Conservation (phyloP, 1,140 invertebrate genomes). For the Caenorhabditis tropicalis region DNA sequence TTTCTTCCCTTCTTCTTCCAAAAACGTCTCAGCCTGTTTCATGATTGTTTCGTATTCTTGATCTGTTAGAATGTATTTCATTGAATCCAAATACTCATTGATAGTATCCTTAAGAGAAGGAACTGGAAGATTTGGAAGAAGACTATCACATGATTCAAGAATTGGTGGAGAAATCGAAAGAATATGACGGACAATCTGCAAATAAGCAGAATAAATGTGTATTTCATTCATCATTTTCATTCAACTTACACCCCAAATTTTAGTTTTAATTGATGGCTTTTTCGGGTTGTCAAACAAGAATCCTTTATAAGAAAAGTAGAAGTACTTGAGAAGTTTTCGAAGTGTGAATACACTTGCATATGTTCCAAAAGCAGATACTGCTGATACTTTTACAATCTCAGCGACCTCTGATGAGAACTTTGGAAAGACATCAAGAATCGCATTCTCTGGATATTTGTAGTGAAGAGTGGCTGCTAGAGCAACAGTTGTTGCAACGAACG, state of each 20-base stretch:
- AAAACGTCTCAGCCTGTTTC: conserved; percentile 56
- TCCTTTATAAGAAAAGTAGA: conserved; percentile 67
- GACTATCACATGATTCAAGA: conserved; percentile 62
- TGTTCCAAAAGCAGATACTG: conserved; percentile 54
- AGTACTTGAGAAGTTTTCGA: conserved; percentile 59
- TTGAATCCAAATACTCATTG: conserved; percentile 43
- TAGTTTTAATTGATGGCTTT: conserved; percentile 63
- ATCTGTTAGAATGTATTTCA: conserved; percentile 49
- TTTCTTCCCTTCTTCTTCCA: conserved; percentile 61
- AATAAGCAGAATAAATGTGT: too few relatives aligned
- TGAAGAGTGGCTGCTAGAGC: conserved; percentile 52
- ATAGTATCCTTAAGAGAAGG: conserved; percentile 57
- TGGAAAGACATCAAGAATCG: conserved; percentile 46
- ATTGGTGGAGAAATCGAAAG: conserved; percentile 56
- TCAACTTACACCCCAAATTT: conserved; percentile 67
- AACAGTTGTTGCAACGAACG: conserved; percentile 42
- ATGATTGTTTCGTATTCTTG: conserved; percentile 59
- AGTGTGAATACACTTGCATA: conserved; percentile 64
- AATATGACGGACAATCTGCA: conserved; percentile 55
- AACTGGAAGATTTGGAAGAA: conserved; percentile 63
- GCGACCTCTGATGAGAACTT: conserved; percentile 39
- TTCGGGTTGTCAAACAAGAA: conserved; percentile 67
- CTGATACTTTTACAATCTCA: conserved; percentile 17
- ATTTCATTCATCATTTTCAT: too few relatives aligned
- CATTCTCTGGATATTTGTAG: conserved; percentile 36